Evolutionary conservation across 2,113 vertebrate species (phyloP), one percentile per base, ranked within the genome.

Genomic region (Vidua macroura): DNA sequence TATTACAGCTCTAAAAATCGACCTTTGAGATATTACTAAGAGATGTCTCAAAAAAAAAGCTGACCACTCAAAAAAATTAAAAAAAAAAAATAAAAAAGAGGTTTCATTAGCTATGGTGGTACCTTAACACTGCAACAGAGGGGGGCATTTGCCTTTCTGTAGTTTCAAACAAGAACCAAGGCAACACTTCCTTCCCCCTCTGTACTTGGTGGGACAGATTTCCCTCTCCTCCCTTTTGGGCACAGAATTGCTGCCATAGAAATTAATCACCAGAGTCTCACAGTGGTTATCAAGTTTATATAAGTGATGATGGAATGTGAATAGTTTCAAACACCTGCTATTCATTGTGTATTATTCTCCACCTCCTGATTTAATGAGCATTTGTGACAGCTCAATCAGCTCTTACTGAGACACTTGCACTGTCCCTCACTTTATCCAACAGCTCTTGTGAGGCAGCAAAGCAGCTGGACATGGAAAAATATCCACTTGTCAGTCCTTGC

Each of bases 11-110:
- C 43, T 35, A 53, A 85, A 91, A 86, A 31, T n/a, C 8, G 4
- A 30, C 14, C 16, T 60, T 85, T 19, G 43, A 41, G 14, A 51
- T 7, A 22, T 37, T 64, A 19, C 24, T 33, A 68, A 48, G 4
- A 3, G 2, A 6, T 23, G 30, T 68, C 21, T 27, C 10, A 14
- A 41, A 59, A 70, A 70, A 44, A 59, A 55, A 1, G 2, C 6
- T 73, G 24, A 48, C 41, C 11, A 37, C 9, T 39, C n/a, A 16
- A 22, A 28, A 41, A 62, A 43, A 35, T 1, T 10, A 39, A 39
- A 39, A 39, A 39, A 1, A 59, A 23, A 14, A 1, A 0, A 2
- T 10, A 60, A 60, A 23, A 6, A 0, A 1, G 14, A 24, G 17
- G 9, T 30, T 62, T 75, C 15, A 44, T 22, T 37, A 58, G 48